Conservation (phyloP, 2,797 vertebrate genomes). For the Enteromius thamalakanensis region DNA sequence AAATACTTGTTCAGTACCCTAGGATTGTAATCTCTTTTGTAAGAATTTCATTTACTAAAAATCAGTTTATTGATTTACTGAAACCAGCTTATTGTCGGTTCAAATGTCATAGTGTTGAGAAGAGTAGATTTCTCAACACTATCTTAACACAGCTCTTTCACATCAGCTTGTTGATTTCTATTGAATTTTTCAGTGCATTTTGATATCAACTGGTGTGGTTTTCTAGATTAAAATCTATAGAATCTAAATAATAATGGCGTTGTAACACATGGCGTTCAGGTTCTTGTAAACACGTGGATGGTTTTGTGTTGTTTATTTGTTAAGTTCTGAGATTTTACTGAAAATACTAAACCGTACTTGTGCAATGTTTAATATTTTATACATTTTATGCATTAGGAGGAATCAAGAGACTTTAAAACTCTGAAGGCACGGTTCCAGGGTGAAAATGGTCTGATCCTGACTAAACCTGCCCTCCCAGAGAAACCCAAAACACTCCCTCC, state of each 20-base stretch:
- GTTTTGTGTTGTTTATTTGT: neutral
- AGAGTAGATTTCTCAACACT: no score
- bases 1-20: neutral
- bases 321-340: neutral
- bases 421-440: constrained; percentile 86
- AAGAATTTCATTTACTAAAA: neutral
- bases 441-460: constrained; percentile 58
- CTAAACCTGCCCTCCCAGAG: constrained; percentile 61
- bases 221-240: neutral
- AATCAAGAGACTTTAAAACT: constrained; percentile 79
- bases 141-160: neutral
- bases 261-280: neutral
- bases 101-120: neutral
- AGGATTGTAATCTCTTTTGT: neutral
- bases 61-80: neutral
- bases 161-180: neutral
- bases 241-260: neutral
- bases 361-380: constrained; percentile 5
- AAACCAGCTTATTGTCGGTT: neutral
- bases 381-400: constrained; percentile 72
- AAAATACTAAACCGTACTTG: neutral
- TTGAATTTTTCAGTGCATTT: neutral
- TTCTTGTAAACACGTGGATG: neutral
- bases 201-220: neutral
- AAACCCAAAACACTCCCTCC: constrained; percentile 67